A percentile compares a stretch with the other conserved stretches of the same genome.
Evolutionary conservation across 2,797 vertebrate genomes (phyloP).

Genomic region (Chelidonichthys spinosus): DNA sequence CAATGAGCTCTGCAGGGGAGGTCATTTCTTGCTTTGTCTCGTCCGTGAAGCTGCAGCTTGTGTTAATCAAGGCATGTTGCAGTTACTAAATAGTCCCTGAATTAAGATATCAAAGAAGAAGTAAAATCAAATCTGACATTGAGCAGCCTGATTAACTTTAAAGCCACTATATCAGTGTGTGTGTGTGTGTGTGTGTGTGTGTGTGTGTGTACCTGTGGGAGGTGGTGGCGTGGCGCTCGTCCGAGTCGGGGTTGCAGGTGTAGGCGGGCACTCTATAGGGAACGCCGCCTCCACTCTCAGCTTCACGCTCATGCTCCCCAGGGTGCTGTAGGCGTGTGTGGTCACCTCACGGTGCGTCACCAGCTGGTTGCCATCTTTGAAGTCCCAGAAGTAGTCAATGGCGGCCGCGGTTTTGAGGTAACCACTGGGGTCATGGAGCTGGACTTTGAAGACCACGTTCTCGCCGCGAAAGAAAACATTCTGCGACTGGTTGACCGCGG

Average conservation of each 20-base stretch:
- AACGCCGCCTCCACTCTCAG: slow-evolving; percentile 90
- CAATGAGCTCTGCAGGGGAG: not conserved
- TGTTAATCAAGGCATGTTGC: no score
- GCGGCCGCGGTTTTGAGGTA: slow-evolving; percentile 89
- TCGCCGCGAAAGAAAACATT: slow-evolving; percentile 88
- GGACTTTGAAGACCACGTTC: slow-evolving; percentile 88
- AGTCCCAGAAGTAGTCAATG: slow-evolving; percentile 92
- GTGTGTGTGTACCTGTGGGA: slow-evolving; percentile 68
- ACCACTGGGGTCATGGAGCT: slow-evolving; percentile 91
- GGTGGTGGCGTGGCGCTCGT: slow-evolving; percentile 46
- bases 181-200: not conserved
- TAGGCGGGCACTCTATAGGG: slow-evolving; percentile 82
- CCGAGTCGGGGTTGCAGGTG: slow-evolving; percentile 67
- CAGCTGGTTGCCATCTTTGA: slow-evolving; percentile 88
- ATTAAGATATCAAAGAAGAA: no score
- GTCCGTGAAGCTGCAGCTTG: not conserved
- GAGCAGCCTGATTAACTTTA: no score
- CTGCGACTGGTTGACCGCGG: slow-evolving; percentile 86
- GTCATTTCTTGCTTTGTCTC: not conserved
- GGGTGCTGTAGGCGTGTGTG: slow-evolving; percentile 81
- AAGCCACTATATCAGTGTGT: no score
- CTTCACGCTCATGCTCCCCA: slow-evolving; percentile 88
- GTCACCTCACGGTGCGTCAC: slow-evolving; percentile 85
- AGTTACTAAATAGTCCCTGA: no score
- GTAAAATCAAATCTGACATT: no score